Evolutionary conservation across 2,888 invertebrate species (phyloP), one percentile per base, ranked within the genome.

Genomic region (Creontiades dilutus): DNA sequence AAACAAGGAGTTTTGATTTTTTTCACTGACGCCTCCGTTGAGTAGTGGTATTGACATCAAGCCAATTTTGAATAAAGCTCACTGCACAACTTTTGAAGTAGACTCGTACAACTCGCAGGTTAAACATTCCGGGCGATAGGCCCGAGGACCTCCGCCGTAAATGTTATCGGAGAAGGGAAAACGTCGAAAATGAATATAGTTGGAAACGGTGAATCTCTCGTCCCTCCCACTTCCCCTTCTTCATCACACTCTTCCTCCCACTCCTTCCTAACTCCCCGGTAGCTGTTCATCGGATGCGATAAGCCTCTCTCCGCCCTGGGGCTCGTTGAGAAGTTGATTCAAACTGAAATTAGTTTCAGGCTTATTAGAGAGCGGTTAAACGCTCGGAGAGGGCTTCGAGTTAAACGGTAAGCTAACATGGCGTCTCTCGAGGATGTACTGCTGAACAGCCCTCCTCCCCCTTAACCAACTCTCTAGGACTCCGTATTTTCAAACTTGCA

Each of bases 271-370:
- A 12, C 13, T n/a, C 23, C 19, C 27, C 27, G 27, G 68, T 19
- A 68, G 68, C 68, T 68, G 68, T 68, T 68, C 68, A 68, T 68
- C 68, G 68, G 68, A 68, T 68, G 68, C 68, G 68, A 68, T 68
- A 68, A 68, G 48, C 48, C 82, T 52, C 52, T 48, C 52, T n/a
- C 82, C 27, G 82, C 82, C 47, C 48, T 47, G 82, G 55, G 82
- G 82, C 82, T 82, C 82, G 82, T 82, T 82, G 82, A 82, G 82
- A 82, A 82, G 82, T 82, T 82, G 82, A 48, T 82, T 82, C 48
- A 78, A 82, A 82, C 82, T 82, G 82, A 82, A 82, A 82, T 82
- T 82, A 82, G 82, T 82, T 82, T 82, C 82, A 82, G 52, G 82
- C 82, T 82, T 82, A 82, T 82, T 82, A 82, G 82, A 52, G 82